Evolutionary conservation across 2,888 invertebrate species (phyloP), one percentile per base, ranked within the genome.

Genomic region (Aleiodes alternator): DNA sequence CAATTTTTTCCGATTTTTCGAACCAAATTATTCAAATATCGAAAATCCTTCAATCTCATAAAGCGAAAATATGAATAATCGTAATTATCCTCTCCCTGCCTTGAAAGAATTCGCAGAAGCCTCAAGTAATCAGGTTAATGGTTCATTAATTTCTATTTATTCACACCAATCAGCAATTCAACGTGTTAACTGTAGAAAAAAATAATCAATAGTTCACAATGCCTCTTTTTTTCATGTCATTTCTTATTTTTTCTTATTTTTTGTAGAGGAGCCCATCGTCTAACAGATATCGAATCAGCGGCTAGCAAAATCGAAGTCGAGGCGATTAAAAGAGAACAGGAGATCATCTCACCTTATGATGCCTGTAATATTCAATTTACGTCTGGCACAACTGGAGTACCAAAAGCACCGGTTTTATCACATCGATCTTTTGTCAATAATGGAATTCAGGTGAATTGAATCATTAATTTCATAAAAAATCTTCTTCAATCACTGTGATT

Each of bases 341-440:
- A 88, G 0, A 82, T 86, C 0, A 91, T 96, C 11, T 91, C 92
- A 68, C 93, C 95, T 50, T 94, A 95, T 86, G 92, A 92, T 57
- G 91, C 93, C 0, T 93, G 93, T 82, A 96, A 95, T 86, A 94
- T 97, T 80, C 93, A 96, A 86, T 96, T 96, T 85, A 96, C 96
- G 0, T 97, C 96, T 0, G 96, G 96, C 16, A 96, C 96, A 0
- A 96, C 97, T 0, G 94, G 94, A n/a, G 87, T 90, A 53, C 95
- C 97, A 0, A 97, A 97, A 88, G 97, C 95, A 1, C 92, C 94
- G 0, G 86, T 93, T 0, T 83, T 95, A 0, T 92, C 93, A 2
- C 96, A 97, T 85, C 93, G 93, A 84, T 92, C 92, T 77, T 90
- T 95, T 16, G 90, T 96, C 3, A 97, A 97, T 88, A 97, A 97